phyloP scores from a whole-genome alignment of 2,888 invertebrate species.

The Empis livida region DNA sequence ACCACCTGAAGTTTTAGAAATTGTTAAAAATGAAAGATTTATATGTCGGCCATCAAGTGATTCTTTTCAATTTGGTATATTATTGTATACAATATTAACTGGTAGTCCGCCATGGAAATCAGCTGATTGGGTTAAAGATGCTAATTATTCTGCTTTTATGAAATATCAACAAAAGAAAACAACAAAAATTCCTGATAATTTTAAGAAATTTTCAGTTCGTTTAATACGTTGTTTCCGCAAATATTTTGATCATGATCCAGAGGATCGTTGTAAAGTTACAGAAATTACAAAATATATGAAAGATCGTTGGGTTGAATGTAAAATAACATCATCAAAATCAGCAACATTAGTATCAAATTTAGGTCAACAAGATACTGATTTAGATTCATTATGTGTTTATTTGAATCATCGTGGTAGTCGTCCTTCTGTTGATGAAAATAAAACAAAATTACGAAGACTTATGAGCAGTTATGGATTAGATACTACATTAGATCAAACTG shows the following conservation, averaged over 20 bases:
- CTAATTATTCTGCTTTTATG: slow-evolving; percentile 49
- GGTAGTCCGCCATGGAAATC: slow-evolving; percentile 58
- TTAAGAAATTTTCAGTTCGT: slow-evolving; percentile 52
- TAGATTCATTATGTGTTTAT: slow-evolving; percentile 41
- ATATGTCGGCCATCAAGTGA: slow-evolving; percentile 53
- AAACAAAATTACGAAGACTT: slow-evolving; percentile 40
- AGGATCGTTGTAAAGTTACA: slow-evolving; percentile 47
- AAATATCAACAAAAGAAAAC: slow-evolving; percentile 52
- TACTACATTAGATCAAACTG: slow-evolving; percentile 47
- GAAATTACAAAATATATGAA: slow-evolving; percentile 48
- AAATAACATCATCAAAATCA: slow-evolving; percentile 40
- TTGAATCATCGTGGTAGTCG: slow-evolving; percentile 39
- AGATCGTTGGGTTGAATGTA: slow-evolving; percentile 44
- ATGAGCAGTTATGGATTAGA: slow-evolving; percentile 49
- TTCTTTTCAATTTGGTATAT: slow-evolving; percentile 64
- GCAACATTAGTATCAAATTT: slow-evolving; percentile 31
- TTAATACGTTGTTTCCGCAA: slow-evolving; percentile 56
- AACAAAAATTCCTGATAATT: slow-evolving; percentile 44
- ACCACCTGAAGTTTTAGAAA: slow-evolving; percentile 47
- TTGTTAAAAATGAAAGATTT: slow-evolving; percentile 48
- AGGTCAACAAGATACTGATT: slow-evolving; percentile 23
- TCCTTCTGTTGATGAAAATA: slow-evolving; percentile 41
- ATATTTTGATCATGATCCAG: slow-evolving; percentile 53
- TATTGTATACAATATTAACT: slow-evolving; percentile 40
- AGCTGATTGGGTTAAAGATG: slow-evolving; percentile 60